Evolutionary conservation across 1,140 invertebrate genomes (phyloP).

Genomic region (Campoletis sonorensis): DNA sequence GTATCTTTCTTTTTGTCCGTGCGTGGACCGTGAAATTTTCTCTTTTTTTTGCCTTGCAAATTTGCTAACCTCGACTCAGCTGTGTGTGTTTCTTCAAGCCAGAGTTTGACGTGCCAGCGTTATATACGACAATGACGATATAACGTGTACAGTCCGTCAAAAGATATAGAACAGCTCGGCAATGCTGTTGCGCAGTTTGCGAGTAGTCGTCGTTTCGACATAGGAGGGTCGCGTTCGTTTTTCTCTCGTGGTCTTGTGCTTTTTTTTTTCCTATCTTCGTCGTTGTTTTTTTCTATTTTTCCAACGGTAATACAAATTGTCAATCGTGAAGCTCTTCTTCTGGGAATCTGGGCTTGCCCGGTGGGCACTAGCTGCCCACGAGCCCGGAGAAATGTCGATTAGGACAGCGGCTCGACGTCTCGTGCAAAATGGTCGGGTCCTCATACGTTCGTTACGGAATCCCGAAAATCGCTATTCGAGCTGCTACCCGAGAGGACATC

Average conservation of each 20-base stretch:
- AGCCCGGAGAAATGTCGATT: slow-evolving; percentile 77
- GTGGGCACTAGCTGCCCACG: slow-evolving; percentile 65
- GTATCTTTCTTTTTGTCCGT: too few species aligned
- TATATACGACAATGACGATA: too few species aligned
- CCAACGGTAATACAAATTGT: not conserved
- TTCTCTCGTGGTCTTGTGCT: not conserved
- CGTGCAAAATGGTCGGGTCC: slow-evolving; percentile 78
- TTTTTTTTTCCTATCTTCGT: not conserved
- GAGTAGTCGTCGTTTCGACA: slow-evolving; percentile 23
- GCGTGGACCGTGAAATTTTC: too few species aligned
- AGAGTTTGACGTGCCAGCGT: too few species aligned
- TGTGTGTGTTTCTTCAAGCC: too few species aligned
- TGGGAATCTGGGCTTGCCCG: slow-evolving; percentile 59
- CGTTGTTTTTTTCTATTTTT: not conserved
- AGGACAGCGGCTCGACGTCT: slow-evolving; percentile 75
- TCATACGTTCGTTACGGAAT: slow-evolving; percentile 74
- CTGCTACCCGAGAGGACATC: slow-evolving; percentile 54
- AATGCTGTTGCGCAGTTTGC: slow-evolving; percentile 26
- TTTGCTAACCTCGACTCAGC: too few species aligned
- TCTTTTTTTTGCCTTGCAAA: too few species aligned
- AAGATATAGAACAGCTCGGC: not conserved
- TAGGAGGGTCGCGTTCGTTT: slow-evolving; percentile 3
- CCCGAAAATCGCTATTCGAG: slow-evolving; percentile 69
- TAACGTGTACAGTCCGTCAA: too few species aligned
- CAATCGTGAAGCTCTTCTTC: slow-evolving; percentile 48